Evolutionary conservation across 2,797 vertebrate genomes (phyloP).

Genomic region (Protonibea diacanthus): DNA sequence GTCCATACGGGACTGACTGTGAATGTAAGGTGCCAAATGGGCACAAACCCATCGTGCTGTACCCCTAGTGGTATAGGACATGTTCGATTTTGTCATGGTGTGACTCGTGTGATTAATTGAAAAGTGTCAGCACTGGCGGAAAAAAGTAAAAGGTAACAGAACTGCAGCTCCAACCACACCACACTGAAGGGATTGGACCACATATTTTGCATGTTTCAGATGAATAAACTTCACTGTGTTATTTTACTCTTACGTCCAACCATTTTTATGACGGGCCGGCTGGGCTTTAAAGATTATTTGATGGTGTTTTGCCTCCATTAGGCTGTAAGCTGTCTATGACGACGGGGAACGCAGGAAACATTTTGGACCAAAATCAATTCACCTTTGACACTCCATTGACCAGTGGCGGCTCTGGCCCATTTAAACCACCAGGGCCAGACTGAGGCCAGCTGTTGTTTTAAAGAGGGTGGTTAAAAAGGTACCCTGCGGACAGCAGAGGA

Average conservation of each 20-base stretch:
- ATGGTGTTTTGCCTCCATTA: not conserved
- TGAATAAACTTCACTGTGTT: not conserved
- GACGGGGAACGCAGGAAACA: not conserved
- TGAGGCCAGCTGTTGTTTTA: slow-evolving; percentile 15
- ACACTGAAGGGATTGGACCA: no score
- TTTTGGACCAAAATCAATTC: slow-evolving; percentile 7
- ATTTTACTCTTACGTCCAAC: not conserved
- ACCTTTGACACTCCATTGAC: slow-evolving; percentile 6
- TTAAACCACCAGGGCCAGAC: not conserved
- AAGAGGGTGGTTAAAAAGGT: not conserved
- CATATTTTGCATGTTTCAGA: not conserved
- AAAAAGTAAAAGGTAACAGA: not conserved
- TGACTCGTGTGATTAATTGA: slow-evolving; percentile 4
- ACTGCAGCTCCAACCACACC: not conserved
- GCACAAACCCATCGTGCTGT: not conserved
- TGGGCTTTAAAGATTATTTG: not conserved
- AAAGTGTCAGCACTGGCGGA: not conserved
- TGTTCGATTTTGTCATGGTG: not conserved
- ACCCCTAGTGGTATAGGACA: not conserved
- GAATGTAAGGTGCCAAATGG: not conserved
- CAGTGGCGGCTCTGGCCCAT: not conserved
- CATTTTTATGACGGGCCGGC: not conserved
- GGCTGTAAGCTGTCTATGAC: not conserved
- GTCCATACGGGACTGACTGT: slow-evolving; percentile 1
- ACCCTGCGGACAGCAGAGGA: not conserved